A percentile compares a stretch with the other conserved stretches of the same genome.
Conservation (phyloP, 2,797 vertebrate species). For the Hybognathus amarus region DNA sequence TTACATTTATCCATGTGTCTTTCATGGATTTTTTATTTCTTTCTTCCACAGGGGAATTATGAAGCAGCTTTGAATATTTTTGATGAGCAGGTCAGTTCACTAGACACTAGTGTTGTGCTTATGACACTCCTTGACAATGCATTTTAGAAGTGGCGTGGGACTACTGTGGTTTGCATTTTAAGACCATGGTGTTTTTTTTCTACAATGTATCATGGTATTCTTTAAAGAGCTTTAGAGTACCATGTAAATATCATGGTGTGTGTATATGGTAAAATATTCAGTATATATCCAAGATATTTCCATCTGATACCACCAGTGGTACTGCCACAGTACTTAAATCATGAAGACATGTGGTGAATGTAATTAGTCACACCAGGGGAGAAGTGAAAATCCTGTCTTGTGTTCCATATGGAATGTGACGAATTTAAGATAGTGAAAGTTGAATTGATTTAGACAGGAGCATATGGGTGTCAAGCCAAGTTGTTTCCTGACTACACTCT, state of each 20-base stretch:
- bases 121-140: background rate
- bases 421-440: background rate
- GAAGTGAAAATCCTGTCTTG: conserved; percentile 8
- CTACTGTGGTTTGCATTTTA: background rate
- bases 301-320: background rate
- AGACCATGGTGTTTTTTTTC: background rate
- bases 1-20: background rate
- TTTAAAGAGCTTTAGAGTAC: background rate
- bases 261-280: background rate
- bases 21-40: background rate
- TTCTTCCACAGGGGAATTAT: conserved; percentile 83
- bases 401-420: background rate
- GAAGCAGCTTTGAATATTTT: conserved; percentile 89
- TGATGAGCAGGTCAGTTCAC: conserved; percentile 85
- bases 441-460: conserved; percentile 40
- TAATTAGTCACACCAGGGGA: background rate
- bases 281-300: background rate
- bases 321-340: background rate
- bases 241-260: background rate
- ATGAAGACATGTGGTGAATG: background rate
- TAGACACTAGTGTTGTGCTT: background rate
- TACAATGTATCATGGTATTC: background rate
- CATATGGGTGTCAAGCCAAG: conserved; percentile 59
- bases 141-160: background rate
- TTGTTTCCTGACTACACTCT: background rate